Evolutionary conservation across 2,113 vertebrate species (phyloP).

Genomic region (Gavia stellata): DNA sequence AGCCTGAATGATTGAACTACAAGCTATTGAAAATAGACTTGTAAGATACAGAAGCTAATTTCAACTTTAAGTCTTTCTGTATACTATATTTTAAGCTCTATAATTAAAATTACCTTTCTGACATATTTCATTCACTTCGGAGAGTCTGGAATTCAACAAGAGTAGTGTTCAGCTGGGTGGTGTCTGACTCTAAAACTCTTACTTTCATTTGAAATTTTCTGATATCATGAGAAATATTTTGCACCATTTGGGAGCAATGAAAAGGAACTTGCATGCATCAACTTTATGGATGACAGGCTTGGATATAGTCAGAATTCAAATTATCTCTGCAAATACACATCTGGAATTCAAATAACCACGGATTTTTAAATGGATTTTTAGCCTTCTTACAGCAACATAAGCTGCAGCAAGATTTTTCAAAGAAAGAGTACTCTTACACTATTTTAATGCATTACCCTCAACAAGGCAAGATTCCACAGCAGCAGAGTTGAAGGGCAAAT

Average conservation of each 20-base stretch:
- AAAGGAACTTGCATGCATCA: not conserved
- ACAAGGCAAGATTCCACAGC: not conserved
- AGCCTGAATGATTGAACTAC: not conserved
- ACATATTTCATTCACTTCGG: not conserved
- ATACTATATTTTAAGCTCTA: not conserved
- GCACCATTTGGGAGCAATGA: not conserved
- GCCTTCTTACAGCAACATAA: not conserved
- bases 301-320: not conserved
- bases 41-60: not conserved
- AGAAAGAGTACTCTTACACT: not conserved
- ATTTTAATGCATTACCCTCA: not conserved
- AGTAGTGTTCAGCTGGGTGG: not conserved
- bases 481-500: not conserved
- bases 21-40: not conserved
- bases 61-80: not conserved
- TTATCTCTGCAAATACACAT: not conserved
- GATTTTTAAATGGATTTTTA: not conserved
- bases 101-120: not conserved
- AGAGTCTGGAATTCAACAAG: not conserved
- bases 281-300: not conserved
- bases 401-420: not conserved
- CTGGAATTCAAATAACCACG: not conserved
- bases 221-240: not conserved
- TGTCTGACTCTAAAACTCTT: not conserved
- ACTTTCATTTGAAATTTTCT: not conserved